Evolutionary conservation across 2,113 vertebrate genomes (phyloP).

Genomic region (Tupaia chinensis): DNA sequence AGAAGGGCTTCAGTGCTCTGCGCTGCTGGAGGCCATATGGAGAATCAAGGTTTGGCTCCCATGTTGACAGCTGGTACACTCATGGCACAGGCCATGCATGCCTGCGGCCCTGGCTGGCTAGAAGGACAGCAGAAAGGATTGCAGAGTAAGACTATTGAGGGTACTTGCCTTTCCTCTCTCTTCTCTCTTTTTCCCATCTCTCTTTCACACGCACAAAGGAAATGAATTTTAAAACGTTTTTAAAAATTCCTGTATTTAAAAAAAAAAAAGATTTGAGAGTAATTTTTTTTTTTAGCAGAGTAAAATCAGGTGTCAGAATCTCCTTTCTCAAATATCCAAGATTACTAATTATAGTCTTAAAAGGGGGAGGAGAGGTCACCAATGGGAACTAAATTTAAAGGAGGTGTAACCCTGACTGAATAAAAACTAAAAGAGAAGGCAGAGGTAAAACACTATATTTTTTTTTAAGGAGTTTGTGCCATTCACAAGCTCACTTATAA

Average conservation of each 20-base stretch:
- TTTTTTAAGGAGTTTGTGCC: neutral
- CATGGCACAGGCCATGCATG: too few species aligned
- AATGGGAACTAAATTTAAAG: neutral
- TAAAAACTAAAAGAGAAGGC: neutral
- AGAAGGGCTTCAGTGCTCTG: too few species aligned
- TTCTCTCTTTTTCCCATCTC: too few species aligned
- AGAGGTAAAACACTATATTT: neutral
- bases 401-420: neutral
- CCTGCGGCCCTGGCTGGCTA: too few species aligned
- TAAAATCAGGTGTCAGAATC: slow-evolving; percentile 13
- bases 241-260: neutral
- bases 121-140: too few species aligned
- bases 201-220: too few species aligned
- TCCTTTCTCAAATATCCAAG: neutral
- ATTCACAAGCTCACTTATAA: neutral
- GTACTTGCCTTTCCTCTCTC: too few species aligned
- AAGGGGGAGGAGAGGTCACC: neutral
- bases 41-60: too few species aligned
- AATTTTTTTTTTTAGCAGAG: neutral
- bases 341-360: neutral
- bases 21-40: too few species aligned
- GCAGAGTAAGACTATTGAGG: too few species aligned
- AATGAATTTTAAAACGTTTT: too few species aligned
- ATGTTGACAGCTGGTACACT: too few species aligned
- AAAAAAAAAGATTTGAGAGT: neutral